phyloP scores from a whole-genome alignment of 2,797 vertebrate species.

The Poecilia picta region DNA sequence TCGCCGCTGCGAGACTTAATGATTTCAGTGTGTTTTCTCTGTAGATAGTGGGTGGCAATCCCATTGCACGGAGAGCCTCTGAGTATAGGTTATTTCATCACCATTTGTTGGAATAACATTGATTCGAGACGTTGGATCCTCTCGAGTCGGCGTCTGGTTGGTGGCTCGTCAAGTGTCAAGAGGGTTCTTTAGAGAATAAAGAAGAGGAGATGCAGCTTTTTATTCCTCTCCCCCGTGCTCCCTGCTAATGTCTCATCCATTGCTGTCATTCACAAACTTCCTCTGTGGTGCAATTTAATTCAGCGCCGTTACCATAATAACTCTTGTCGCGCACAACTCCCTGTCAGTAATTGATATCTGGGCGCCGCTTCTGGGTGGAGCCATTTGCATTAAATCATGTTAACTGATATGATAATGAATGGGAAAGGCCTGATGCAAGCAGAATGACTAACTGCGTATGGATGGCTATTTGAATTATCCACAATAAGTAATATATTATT shows the following conservation, averaged over 20 bases:
- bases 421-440: constrained; percentile 80
- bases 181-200: constrained; percentile 51
- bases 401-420: constrained; percentile 86
- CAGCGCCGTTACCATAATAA: constrained; percentile 72
- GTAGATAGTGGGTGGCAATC: constrained; percentile 52
- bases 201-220: constrained; percentile 39
- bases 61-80: constrained; percentile 47
- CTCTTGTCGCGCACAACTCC: constrained; percentile 66
- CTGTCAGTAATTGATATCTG: constrained; percentile 83
- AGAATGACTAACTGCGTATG: constrained; percentile 75
- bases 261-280: constrained; percentile 39
- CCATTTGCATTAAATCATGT: constrained; percentile 85
- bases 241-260: constrained; percentile 36
- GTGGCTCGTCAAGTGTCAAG: constrained; percentile 43
- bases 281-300: constrained; percentile 77
- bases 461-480: constrained; percentile 82
- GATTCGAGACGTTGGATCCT: constrained; percentile 61
- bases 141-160: constrained; percentile 55
- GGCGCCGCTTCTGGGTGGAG: constrained; percentile 74
- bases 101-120: constrained; percentile 69
- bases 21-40: constrained; percentile 54
- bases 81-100: constrained; percentile 60
- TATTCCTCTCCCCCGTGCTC: constrained; percentile 36
- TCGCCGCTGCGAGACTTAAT: constrained; percentile 55
- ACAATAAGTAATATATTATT: constrained; percentile 82